A percentile compares a stretch with the other conserved stretches of the same genome.
Conservation (phyloP, 2,113 vertebrate genomes). For the Channa maculata region DNA sequence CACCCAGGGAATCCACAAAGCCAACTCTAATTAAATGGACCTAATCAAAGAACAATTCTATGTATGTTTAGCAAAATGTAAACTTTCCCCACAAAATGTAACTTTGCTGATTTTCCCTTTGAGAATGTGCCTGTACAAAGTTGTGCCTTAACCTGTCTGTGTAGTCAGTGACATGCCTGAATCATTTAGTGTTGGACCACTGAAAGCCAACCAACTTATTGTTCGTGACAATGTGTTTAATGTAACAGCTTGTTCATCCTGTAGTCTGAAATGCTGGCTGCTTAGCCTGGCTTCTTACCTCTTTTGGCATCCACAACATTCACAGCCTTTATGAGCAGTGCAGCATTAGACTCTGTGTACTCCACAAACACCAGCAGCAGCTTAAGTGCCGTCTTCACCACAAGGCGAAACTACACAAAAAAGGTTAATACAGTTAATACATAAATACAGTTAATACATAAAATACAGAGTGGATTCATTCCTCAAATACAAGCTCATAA, state of each 20-base stretch:
- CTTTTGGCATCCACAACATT: conserved; percentile 86
- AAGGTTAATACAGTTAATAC: conserved; percentile 11
- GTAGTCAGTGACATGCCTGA: neutral
- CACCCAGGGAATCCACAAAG: neutral
- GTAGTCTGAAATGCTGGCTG: neutral
- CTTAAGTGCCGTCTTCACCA: conserved; percentile 96
- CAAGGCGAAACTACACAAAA: conserved; percentile 90
- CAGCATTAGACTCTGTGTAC: conserved; percentile 91
- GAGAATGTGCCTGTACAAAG: neutral
- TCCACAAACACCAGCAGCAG: conserved; percentile 97
- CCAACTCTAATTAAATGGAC: too few species aligned
- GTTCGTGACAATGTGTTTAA: neutral
- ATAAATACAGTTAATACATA: conserved; percentile 5
- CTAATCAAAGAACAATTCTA: too few species aligned
- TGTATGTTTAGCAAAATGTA: too few species aligned
- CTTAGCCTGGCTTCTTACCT: conserved; percentile 79
- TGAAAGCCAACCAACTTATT: neutral
- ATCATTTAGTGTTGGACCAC: neutral
- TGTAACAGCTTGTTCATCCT: neutral
- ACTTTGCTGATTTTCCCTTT: neutral
- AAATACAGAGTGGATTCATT: neutral
- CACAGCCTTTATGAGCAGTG: conserved; percentile 88
- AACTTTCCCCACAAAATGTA: neutral
- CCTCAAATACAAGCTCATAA: neutral
- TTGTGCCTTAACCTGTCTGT: neutral